These are phyloP conservation scores for Scelioninae gen. 2 DNA, from an alignment of 2,888 invertebrate species.

Conservation along the genomic window DNA sequence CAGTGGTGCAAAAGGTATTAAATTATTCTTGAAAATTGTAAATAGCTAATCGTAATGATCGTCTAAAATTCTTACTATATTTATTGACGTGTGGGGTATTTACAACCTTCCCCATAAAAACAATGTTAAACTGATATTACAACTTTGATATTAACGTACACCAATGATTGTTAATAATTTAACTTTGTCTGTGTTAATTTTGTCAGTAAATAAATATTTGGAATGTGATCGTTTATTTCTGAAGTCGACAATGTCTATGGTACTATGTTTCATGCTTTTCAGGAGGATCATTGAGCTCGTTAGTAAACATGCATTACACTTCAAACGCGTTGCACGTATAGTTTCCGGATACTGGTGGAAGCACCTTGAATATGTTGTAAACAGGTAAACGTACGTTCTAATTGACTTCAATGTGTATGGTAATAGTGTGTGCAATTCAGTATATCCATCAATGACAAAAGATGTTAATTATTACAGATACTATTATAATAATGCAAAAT, in stretches of 20 bases:
- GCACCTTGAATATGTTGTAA: slow-evolving; percentile 46
- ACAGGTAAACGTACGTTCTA: slow-evolving; percentile 47
- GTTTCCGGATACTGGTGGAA: slow-evolving; percentile 36
- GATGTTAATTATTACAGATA: slow-evolving; percentile 18
- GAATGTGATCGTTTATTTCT: slow-evolving; percentile 15
- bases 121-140: too few species aligned
- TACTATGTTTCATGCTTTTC: slow-evolving; percentile 29
- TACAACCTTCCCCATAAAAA: too few species aligned
- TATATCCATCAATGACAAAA: slow-evolving; percentile 36
- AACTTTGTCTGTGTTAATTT: too few species aligned
- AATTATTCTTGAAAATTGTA: too few species aligned
- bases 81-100: too few species aligned
- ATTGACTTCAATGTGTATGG: slow-evolving; percentile 42
- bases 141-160: too few species aligned
- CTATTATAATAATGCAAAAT: not conserved
- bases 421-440: slow-evolving; percentile 28
- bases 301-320: slow-evolving; percentile 48
- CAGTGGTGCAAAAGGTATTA: too few species aligned
- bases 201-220: too few species aligned
- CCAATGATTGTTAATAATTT: too few species aligned
- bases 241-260: slow-evolving; percentile 5
- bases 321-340: slow-evolving; percentile 44
- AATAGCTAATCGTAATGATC: too few species aligned
- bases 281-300: slow-evolving; percentile 40
- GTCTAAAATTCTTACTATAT: too few species aligned